Base-by-base conservation (phyloP, 2,797 vertebrate species). In the Threskiornis aethiopicus region DNA sequence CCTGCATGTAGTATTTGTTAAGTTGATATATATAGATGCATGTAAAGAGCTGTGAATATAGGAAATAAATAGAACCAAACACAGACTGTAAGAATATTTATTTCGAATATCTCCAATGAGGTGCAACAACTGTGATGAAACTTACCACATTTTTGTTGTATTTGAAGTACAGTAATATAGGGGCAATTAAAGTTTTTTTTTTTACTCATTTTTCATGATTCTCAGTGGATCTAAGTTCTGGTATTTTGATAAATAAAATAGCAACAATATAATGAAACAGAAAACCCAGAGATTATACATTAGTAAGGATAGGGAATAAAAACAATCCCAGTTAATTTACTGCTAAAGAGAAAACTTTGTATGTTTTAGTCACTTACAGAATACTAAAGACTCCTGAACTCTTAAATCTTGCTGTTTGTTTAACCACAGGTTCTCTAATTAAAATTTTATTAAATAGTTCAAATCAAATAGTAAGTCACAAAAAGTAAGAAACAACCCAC, bases 401-500 rank as follows among this genome's bases (percentile, higher is more conserved):
- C 20, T 78, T 93, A 72, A 51, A 52, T 87, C 14, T 71, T 90
- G 13, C 8, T 49, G 79, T 89, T 69, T 89, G 33, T 83, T 84
- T 69, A 95, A 81, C 91, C 83, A 94, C 33, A 86, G 33, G 87
- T 78, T 95, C 57, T 88, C 46, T 95, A 84, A 95, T 57, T 90
- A 84, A 90, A 91, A 93, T 96, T 90, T 49, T 75, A 93, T 84
- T 87, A 73, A 91, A 73, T 83, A 37, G 51, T 73, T 76, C 26
- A 88, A 75, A 91, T 85, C 61, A 90, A 93, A 93, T 84, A 84
- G 29, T 80, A 88, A 77, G 22, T 57, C 33, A 75, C 13, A 90
- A 84, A 96, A 96, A 65, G 19, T 70, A 90, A 47, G 59, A 92
- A 84, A 61, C 54, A 78, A 81, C 9, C 49, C 16, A 81, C 24